Conservation (phyloP, 92 coral and sea anemone genomes). For the Bergia puertoricense region DNA sequence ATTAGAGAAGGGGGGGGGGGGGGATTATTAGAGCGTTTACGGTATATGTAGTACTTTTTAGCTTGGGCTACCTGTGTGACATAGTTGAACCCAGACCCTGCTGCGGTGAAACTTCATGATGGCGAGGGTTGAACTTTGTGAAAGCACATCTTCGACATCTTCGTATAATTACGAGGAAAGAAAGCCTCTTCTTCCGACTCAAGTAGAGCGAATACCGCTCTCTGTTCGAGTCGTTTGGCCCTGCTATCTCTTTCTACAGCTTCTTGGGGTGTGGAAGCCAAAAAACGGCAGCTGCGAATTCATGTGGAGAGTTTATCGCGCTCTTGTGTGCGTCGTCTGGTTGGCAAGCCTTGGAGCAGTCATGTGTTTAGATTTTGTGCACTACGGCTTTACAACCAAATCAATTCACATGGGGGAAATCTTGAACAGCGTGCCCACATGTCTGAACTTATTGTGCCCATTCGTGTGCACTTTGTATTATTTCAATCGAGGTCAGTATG, state of each 20-base stretch:
- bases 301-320: conserved; percentile 51
- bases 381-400: conserved; percentile 58
- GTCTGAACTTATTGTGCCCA: conserved; percentile 61
- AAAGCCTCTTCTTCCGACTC: conserved; percentile 5
- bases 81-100: too few species aligned
- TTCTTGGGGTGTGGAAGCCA: conserved; percentile 72
- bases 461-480: conserved; percentile 57
- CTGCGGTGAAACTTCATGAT: background rate
- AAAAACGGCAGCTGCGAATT: conserved; percentile 34
- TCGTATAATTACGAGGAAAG: conserved; percentile 17
- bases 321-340: conserved; percentile 50
- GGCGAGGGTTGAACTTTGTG: background rate
- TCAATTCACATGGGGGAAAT: conserved; percentile 52
- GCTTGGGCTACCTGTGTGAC: too few species aligned
- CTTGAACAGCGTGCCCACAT: conserved; percentile 62
- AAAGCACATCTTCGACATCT: background rate
- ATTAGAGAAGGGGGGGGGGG: too few species aligned
- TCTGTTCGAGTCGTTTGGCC: conserved; percentile 52
- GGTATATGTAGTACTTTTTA: too few species aligned
- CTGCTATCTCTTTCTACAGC: conserved; percentile 50
- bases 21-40: too few species aligned
- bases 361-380: conserved; percentile 70
- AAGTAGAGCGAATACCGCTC: conserved; percentile 11
- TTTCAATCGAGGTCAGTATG: conserved; percentile 64
- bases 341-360: conserved; percentile 55